These are phyloP conservation scores for Amphipyra tragopoginis DNA, from an alignment of 2,888 invertebrate species.

Conservation along the genomic window DNA sequence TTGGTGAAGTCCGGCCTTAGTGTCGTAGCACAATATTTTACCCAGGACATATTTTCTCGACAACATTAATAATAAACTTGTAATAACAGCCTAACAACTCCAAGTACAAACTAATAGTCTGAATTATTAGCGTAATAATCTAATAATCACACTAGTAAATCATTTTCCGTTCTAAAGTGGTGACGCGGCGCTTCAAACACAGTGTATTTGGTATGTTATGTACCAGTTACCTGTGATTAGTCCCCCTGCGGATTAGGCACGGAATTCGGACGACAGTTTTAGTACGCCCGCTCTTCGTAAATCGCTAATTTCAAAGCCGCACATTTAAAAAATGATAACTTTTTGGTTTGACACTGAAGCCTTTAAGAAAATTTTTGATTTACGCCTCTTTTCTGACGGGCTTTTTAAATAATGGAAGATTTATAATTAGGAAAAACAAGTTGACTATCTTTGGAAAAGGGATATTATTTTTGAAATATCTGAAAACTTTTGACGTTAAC, in stretches of 20 bases:
- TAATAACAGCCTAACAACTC: too few relatives aligned
- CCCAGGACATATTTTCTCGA: too few relatives aligned
- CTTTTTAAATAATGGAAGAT: conserved; percentile 72
- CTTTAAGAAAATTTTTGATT: conserved; percentile 58
- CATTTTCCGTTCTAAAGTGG: too few relatives aligned
- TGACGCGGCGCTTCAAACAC: too few relatives aligned
- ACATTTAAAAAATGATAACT: conserved; percentile 57
- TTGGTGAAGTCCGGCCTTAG: too few relatives aligned
- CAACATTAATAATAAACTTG: too few relatives aligned
- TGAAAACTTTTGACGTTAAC: conserved; percentile 43
- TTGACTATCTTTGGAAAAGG: conserved; percentile 38
- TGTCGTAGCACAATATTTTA: too few relatives aligned
- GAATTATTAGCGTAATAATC: too few relatives aligned
- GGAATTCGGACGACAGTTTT: neutral
- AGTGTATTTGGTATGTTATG: neutral
- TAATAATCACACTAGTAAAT: too few relatives aligned
- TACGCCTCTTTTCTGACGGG: conserved; percentile 59
- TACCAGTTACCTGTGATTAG: neutral
- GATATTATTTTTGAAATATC: conserved; percentile 41
- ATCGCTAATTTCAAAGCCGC: conserved; percentile 59
- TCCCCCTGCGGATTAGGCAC: too few relatives aligned
- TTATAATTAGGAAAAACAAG: conserved; percentile 68
- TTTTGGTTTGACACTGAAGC: conserved; percentile 71
- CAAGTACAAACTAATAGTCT: too few relatives aligned
- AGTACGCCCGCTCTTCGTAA: conserved; percentile 51